Evolutionary conservation across 2,797 vertebrate genomes (phyloP).

Genomic region (Myotis myotis): DNA sequence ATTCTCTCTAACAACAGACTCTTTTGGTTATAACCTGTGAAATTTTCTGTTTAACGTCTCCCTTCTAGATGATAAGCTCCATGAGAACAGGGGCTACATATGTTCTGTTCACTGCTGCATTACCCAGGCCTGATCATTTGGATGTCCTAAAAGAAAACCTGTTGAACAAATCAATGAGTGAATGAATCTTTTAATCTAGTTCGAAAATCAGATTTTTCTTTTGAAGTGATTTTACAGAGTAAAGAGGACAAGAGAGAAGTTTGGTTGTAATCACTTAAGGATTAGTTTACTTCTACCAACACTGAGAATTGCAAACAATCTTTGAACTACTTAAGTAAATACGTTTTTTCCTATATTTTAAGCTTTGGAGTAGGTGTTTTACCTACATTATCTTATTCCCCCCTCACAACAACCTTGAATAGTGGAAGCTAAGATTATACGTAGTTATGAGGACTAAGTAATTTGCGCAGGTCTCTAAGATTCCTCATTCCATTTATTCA

Average conservation of each 20-base stretch:
- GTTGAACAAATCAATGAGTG: conserved; percentile 22
- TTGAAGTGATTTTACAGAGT: background rate
- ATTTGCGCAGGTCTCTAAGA: background rate
- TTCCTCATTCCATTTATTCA: background rate
- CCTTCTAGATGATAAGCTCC: background rate
- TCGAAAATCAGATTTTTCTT: conserved; percentile 41
- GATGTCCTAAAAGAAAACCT: background rate
- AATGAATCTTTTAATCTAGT: conserved; percentile 31
- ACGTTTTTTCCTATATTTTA: background rate
- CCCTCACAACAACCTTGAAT: background rate
- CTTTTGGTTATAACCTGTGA: background rate
- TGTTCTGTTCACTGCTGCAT: background rate
- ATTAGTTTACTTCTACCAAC: background rate
- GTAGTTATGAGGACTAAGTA: background rate
- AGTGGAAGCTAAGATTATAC: background rate
- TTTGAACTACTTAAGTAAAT: conserved; percentile 7
- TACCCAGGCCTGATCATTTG: background rate
- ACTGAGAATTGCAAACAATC: background rate
- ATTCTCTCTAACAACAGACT: background rate
- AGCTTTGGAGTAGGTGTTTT: background rate
- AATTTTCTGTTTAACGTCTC: background rate
- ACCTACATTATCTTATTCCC: background rate
- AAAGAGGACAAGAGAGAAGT: background rate
- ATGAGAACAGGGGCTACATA: background rate
- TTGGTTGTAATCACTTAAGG: background rate